Evolutionary conservation across 2,797 vertebrate genomes (phyloP).

Genomic region (Falco naumanni): DNA sequence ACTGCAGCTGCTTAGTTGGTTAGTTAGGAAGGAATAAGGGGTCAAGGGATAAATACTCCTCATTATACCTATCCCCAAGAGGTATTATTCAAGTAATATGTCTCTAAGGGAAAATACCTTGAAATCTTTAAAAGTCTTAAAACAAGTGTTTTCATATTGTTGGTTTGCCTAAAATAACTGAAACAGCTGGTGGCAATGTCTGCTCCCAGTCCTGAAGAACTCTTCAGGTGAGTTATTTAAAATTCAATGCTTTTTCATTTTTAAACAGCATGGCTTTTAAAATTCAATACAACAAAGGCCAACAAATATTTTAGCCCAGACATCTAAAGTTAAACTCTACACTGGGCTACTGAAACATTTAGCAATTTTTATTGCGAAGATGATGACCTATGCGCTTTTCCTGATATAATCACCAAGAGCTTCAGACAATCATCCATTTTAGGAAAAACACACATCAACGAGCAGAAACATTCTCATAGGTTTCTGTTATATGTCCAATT

Average conservation of each 20-base stretch:
- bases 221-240: not conserved
- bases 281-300: not conserved
- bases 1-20: not conserved
- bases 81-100: not conserved
- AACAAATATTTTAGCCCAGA: not conserved
- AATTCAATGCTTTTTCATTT: not conserved
- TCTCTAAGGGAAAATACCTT: not conserved
- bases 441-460: not conserved
- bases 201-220: not conserved
- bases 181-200: not conserved
- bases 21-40: not conserved
- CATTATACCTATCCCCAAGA: not conserved
- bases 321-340: not conserved
- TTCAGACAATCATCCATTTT: not conserved
- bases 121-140: not conserved
- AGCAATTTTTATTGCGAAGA: not conserved
- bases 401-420: not conserved
- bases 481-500: not conserved
- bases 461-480: not conserved
- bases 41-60: not conserved
- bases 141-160: not conserved
- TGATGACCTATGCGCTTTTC: not conserved
- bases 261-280: not conserved
- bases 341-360: not conserved
- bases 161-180: not conserved